Evolutionary conservation across 2,888 invertebrate species (phyloP), one percentile per base, ranked within the genome.

Genomic region (Crioceris asparagi): DNA sequence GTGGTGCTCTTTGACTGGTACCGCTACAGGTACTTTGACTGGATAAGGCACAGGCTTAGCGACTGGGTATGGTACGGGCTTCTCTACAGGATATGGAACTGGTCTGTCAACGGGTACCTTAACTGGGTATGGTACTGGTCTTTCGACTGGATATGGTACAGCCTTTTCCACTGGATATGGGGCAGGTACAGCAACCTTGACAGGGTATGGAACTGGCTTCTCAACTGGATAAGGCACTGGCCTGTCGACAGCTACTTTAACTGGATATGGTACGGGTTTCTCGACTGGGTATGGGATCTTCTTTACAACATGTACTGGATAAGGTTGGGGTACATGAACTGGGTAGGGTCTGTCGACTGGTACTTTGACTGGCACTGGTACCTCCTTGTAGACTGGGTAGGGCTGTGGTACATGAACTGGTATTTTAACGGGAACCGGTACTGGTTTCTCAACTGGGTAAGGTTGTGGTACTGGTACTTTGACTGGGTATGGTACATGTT

Each of bases 381-480:
- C 74, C 52, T 79, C 76, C 49, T 72, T 74, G 51, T 68, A 66
- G 7, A 83, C 75, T 32, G 82, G 82, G 66, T 79, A 82, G 44
- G 79, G 82, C 61, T 78, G 82, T 49, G 80, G 80, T 3, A 85
- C 75, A 54, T 81, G 83, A 1, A 81, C 79, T 59, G 74, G 78
- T 23, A 83, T 82, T 62, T 82, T 82, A 5, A 81, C 81, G 46
- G 80, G 79, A 56, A 75, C 74, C 54, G 79, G 80, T 54, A 80
- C 75, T 59, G 68, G 78, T 67, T 80, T 81, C 61, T 80, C 80
- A 49, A 81, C 81, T 55, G 83, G 83, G 68, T 83, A 83, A 51
- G 82, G 82, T 51, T 75, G 73, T 50, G 83, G 82, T 30, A 82
- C 80, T 43, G 70, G 77, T 32, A 82, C 79, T 68, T 81, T 79